Percentiles rank a stretch among this genome's conserved stretches.
phyloP scores from a whole-genome alignment of 92 coral and sea anemone species.

The Porites cylindrica region DNA sequence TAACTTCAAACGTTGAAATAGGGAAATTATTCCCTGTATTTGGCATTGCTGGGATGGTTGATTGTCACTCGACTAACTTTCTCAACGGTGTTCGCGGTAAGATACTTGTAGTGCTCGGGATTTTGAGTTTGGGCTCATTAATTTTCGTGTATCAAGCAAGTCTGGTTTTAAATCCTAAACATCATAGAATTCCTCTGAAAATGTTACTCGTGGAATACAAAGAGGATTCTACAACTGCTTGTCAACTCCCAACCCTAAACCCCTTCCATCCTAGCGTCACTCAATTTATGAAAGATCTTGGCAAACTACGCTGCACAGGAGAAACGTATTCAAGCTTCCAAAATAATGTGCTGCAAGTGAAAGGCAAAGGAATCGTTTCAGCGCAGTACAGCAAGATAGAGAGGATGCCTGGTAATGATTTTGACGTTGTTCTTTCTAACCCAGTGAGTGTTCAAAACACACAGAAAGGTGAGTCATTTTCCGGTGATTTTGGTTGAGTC shows the following conservation, averaged over 20 bases:
- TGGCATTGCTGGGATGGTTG: no score
- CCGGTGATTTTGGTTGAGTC: neutral
- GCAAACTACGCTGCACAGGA: neutral
- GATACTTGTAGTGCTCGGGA: neutral
- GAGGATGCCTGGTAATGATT: neutral
- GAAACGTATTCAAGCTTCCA: neutral
- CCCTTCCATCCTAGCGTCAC: neutral
- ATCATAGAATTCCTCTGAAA: neutral
- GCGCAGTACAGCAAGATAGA: neutral
- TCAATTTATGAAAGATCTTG: neutral
- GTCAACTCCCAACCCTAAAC: neutral
- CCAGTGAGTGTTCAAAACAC: slow-evolving; percentile 1
- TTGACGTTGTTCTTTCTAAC: neutral
- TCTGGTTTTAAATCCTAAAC: neutral
- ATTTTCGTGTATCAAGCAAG: neutral
- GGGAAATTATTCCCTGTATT: no score
- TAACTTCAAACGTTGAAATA: no score
- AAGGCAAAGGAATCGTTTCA: neutral
- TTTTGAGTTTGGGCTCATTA: neutral
- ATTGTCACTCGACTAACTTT: neutral
- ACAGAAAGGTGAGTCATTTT: neutral
- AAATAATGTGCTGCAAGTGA: neutral
- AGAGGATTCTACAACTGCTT: neutral
- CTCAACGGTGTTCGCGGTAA: neutral
- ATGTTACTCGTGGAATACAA: neutral